Base-by-base conservation (phyloP, 2,888 invertebrate genomes). In the Xestia xanthographa region DNA sequence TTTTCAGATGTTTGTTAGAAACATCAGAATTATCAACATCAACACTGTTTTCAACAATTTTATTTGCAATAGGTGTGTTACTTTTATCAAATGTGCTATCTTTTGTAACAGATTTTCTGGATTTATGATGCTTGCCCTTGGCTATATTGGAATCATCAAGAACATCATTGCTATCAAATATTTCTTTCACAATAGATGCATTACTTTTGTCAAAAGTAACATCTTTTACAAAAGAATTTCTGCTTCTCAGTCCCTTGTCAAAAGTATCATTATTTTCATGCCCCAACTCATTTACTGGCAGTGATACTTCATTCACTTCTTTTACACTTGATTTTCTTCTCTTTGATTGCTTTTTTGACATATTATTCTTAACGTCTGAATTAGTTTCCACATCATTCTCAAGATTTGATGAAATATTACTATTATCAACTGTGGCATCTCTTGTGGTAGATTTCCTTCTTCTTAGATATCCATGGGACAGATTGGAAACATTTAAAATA, bases 291-390 rank as follows among this genome's bases (percentile, higher is more conserved):
- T 56, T 53, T 45, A n/a, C 50, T 50, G 53, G 4, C 11, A 43
- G 43, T 12, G 22, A 38, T 43, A n/a, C 45, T 65, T 74, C 66
- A 53, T 77, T 67, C 0, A 29, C 12, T 58, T 82, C 75, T 75
- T 66, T 75, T 56, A 63, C 72, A 17, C 53, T 71, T 5, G 88
- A 85, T 56, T 79, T 84, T 56, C 72, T 83, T 67, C 53, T 69
- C n/a, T 75, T 85, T 22, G 38, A 12, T 26, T 66, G 43, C 72
- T 29, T 53, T 12, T 34, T 73, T 69, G 8, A 20, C 38, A 66
- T 41, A 8, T 76, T 41, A 8, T 76, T 69, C 41, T 53, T 66
- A 72, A 48, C 26, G 72, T 72, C 75, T 48, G 70, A 63, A 48
- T 66, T 68, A 43, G n/a, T 60, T 66, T 75, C 72, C 2, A 6